Base-by-base conservation (phyloP, 2,113 vertebrate genomes). In the Lontra canadensis region DNA sequence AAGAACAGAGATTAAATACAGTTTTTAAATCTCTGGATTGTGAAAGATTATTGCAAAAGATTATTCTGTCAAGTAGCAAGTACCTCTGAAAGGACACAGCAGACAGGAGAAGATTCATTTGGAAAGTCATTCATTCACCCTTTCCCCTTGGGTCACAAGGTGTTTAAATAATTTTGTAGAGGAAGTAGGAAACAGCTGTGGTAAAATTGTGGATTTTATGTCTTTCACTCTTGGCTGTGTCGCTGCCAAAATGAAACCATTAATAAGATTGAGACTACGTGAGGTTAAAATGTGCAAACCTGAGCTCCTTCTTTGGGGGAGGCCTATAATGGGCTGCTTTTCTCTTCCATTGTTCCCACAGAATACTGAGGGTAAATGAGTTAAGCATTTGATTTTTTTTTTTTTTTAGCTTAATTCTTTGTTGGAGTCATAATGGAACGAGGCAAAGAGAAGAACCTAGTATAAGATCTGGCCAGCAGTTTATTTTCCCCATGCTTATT, bases 101-200 rank as follows among this genome's bases (percentile, higher is more conserved):
- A 49, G 82, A 49, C 76, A 74, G 86, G 86, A 90, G 86, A n/a
- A 13, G 74, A 84, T 65, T 82, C 61, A 65, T 44, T 65, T 89
- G 80, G n/a, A 94, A 95, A 71, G n/a, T 55, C 76, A 63, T 26
- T 44, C 11, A n/a, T 61, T 52, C 21, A 8, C 10, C 61, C 49
- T 14, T 81, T 83, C 14, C 76, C 34, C 36, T 65, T 1, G 29
- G 44, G 42, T 91, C 74, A 85, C 47, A 49, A 84, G 36, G 69
- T 87, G 49, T 88, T 84, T 76, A 97, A 95, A 71, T 92, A 74
- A 78, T 44, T 95, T 79, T 59, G 61, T 76, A 80, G 85, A 94
- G 90, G 49, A 97, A 82, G 95, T 36, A 95, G 96, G 87, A 98
- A 96, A 95, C 74, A 96, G 90, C 83, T 90, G 69, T 17, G 44